These are phyloP conservation scores for Hyles lineata DNA, from an alignment of 2,888 invertebrate genomes.

Conservation along the genomic window DNA sequence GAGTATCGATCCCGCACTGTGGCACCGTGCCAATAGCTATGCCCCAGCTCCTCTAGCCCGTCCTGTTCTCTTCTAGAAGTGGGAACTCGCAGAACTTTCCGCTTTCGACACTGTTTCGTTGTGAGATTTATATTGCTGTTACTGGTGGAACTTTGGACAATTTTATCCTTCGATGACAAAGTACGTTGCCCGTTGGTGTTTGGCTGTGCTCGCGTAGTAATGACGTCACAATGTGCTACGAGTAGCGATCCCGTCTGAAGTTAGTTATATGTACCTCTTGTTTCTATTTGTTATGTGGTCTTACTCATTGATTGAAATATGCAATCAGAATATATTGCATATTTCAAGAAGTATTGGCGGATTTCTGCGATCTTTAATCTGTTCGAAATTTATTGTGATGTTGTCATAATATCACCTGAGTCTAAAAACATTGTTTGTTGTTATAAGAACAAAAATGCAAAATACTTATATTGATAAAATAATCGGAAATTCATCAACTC, in stretches of 20 bases:
- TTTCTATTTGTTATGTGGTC: background rate
- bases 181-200: background rate
- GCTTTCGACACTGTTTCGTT: constrained; percentile 59
- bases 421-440: no score
- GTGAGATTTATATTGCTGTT: constrained; percentile 46
- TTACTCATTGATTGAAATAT: no score
- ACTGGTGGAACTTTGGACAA: background rate
- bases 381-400: no score
- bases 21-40: constrained; percentile 73
- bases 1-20: constrained; percentile 75
- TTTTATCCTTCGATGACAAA: background rate
- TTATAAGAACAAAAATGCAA: no score
- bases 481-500: no score
- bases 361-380: no score
- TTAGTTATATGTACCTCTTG: background rate
- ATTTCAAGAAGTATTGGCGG: no score
- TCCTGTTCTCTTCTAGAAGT: constrained; percentile 60
- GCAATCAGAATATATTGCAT: no score
- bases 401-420: no score
- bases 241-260: background rate
- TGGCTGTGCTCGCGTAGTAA: background rate
- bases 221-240: background rate
- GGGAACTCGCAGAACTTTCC: constrained; percentile 61
- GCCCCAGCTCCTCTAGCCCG: constrained; percentile 50
- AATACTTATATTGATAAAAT: no score